Conservation (phyloP, 2,113 vertebrate genomes). For the Maccullochella peelii region DNA sequence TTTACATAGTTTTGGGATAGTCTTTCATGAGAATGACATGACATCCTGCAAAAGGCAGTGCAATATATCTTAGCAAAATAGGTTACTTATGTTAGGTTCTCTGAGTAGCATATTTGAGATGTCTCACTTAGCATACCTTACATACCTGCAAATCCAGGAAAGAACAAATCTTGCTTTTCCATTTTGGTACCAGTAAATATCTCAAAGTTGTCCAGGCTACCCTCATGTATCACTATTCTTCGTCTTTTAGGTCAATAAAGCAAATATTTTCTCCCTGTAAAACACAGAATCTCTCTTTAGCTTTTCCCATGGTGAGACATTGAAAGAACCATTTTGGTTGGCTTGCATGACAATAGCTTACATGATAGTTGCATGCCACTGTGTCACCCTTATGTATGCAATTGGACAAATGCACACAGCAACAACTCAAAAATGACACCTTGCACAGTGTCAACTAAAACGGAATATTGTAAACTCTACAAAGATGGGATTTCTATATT, state of each 20-base stretch:
- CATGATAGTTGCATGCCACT: neutral
- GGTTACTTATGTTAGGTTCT: neutral
- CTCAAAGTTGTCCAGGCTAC: neutral
- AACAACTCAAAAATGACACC: neutral
- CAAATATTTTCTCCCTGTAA: neutral
- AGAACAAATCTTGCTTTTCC: no score
- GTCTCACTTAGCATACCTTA: no score
- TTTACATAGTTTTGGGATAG: neutral
- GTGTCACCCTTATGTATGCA: neutral
- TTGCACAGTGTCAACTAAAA: neutral
- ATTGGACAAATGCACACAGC: neutral
- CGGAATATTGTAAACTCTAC: neutral
- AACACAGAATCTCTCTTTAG: no score
- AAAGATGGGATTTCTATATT: neutral
- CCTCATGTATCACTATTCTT: neutral
- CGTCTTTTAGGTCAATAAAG: neutral
- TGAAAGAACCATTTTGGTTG: neutral
- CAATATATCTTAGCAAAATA: neutral
- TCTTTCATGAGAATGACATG: neutral
- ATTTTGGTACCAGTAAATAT: neutral
- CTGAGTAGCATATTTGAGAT: neutral
- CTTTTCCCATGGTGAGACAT: neutral
- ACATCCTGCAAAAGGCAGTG: neutral
- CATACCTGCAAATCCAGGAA: no score
- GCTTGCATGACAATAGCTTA: neutral